Base-by-base conservation (phyloP, 2,797 vertebrate genomes). In the Diceros bicornis region DNA sequence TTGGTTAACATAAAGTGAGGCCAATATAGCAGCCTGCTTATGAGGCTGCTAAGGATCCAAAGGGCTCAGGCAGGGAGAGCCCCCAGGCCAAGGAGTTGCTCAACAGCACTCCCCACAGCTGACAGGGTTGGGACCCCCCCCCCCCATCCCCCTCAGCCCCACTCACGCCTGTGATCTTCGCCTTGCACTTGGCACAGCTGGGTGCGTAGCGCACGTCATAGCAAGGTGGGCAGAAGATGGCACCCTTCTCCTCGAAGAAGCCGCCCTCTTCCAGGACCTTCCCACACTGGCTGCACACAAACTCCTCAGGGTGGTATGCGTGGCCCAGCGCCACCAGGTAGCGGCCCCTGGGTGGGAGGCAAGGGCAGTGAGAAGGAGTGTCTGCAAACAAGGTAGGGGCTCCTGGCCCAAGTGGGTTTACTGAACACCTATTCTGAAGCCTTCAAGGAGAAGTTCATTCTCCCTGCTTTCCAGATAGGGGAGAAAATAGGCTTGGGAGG, bases 271-370 rank as follows among this genome's bases (percentile, higher is more conserved):
- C 99, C 98, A 99, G 98, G 78, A 99, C 98, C 77, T 98, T 99
- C 97, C 99, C 99, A 97, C 99, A 99, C 98, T 99, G 99, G 52
- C 99, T 99, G 98, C 99, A 99, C 16, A 98, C 99, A 77, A 99
- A 99, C 98, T 99, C 99, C 98, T 99, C 99, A 0, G 99, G 99
- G 98, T 99, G 99, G 99, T 99, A 99, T 9, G 99, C 99, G 6
- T 99, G 99, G 23, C 99, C 99, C 98, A 99, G 98, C 0, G 99
- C 99, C 91, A 99, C 99, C 95, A 99, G 99, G 97, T 99, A 99
- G 50, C 99, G 99, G 82, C 99, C 99, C 98, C 99, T 99, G 86
- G 18, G 34, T 1, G 17, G 90, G 7, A 57, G 81, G 18, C 0
- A 0, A 91, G 57, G 34, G 44, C 27, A 37, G 32, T 64, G 57